phyloP scores from a whole-genome alignment of 2,797 vertebrate species.

The Sebastes taczanowskii region DNA sequence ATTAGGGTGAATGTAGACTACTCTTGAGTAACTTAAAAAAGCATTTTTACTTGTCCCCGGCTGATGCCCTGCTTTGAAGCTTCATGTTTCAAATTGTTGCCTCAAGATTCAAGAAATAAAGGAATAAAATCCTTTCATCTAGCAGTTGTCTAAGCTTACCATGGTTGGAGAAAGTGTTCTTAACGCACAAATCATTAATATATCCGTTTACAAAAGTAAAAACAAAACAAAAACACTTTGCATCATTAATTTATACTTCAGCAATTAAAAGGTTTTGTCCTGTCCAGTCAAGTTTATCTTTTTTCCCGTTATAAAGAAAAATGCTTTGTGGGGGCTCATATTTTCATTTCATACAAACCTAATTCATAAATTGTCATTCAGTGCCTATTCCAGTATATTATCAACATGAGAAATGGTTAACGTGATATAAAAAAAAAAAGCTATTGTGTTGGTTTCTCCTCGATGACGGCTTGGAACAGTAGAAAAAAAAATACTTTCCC shows the following conservation, averaged over 20 bases:
- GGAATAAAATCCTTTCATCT: constrained; percentile 3
- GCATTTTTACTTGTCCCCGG: not conserved
- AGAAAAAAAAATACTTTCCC: constrained; percentile 4
- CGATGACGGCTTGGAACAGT: not conserved
- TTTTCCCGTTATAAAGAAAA: not conserved
- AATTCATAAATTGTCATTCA: constrained; percentile 24
- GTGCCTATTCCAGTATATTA: not conserved
- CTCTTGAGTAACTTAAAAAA: constrained; percentile 15
- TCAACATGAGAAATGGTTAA: constrained; percentile 15
- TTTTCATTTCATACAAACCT: constrained; percentile 16
- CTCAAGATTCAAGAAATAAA: constrained; percentile 15
- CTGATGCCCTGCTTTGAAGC: constrained; percentile 36
- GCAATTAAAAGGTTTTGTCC: not conserved
- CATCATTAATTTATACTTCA: not conserved
- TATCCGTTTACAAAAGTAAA: not conserved
- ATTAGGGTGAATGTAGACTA: constrained; percentile 15
- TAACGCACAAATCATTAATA: not conserved
- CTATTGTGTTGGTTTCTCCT: constrained; percentile 24
- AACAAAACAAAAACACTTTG: not conserved
- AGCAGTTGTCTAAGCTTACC: not conserved
- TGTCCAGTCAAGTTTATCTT: not conserved
- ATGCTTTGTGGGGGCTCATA: not conserved
- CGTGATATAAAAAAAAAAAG: constrained; percentile 10
- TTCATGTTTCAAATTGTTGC: constrained; percentile 25
- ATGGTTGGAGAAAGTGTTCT: not conserved